Percentiles rank a stretch among this genome's conserved stretches.
These are phyloP conservation scores for Reinhardtius hippoglossoides DNA, from an alignment of 2,113 vertebrate species.

Conservation along the genomic window DNA sequence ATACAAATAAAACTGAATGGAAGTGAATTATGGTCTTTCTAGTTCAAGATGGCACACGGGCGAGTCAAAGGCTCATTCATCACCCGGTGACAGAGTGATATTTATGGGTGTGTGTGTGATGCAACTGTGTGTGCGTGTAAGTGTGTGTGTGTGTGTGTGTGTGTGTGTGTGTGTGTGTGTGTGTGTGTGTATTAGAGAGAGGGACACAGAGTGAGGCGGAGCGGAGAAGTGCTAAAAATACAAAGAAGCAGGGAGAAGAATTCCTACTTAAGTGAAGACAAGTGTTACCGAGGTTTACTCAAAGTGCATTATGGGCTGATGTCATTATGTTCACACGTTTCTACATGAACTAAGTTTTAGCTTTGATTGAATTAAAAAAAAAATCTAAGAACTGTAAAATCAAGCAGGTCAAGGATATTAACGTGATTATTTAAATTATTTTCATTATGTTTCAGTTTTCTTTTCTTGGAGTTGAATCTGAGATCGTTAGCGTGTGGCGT, in stretches of 20 bases:
- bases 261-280: slow-evolving; percentile 35
- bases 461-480: too few species aligned
- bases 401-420: too few species aligned
- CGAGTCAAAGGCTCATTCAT: slow-evolving; percentile 50
- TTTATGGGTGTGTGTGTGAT: neutral
- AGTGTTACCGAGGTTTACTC: neutral
- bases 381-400: too few species aligned
- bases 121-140: neutral
- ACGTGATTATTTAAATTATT: too few species aligned
- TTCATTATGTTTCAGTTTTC: too few species aligned
- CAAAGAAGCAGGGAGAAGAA: slow-evolving; percentile 2
- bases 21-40: slow-evolving; percentile 40
- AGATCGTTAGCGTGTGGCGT: too few species aligned
- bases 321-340: too few species aligned
- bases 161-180: neutral
- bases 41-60: slow-evolving; percentile 56
- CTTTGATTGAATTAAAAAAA: too few species aligned
- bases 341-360: too few species aligned
- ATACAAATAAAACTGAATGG: neutral
- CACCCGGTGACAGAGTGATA: neutral
- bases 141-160: neutral
- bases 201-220: neutral
- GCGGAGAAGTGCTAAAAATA: neutral
- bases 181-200: slow-evolving; percentile 1
- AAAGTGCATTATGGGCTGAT: too few species aligned